Conservation (phyloP, 2,113 vertebrate species). For the Sander lucioperca region DNA sequence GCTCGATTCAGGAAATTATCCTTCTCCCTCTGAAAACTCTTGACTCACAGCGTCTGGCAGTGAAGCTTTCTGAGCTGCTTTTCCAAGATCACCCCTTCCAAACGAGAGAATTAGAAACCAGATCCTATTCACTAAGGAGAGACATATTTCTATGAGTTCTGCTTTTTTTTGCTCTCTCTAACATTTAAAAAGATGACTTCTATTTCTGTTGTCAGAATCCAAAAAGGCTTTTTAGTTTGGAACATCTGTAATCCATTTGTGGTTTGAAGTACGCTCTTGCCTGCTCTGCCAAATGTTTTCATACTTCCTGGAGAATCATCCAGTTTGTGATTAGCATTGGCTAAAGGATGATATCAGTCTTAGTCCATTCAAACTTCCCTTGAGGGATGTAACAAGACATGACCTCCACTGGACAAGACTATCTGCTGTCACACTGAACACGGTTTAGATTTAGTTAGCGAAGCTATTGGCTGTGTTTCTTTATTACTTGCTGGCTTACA, state of each 20-base stretch:
- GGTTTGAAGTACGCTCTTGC: conserved; percentile 57
- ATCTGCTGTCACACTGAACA: conserved; percentile 62
- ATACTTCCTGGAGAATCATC: conserved; percentile 70
- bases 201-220: conserved; percentile 74
- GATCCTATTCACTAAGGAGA: conserved; percentile 61
- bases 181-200: conserved; percentile 57
- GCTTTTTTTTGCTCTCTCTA: neutral
- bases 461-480: conserved; percentile 61
- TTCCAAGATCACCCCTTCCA: conserved; percentile 61
- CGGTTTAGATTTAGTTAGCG: conserved; percentile 60
- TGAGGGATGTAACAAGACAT: conserved; percentile 50
- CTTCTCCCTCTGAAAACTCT: conserved; percentile 59
- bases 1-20: conserved; percentile 65
- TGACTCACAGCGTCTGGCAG: conserved; percentile 70
- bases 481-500: conserved; percentile 57
- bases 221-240: conserved; percentile 68
- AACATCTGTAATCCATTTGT: conserved; percentile 83
- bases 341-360: conserved; percentile 64
- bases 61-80: conserved; percentile 40
- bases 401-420: conserved; percentile 57
- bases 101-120: conserved; percentile 67
- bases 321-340: conserved; percentile 73
- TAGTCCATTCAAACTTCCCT: conserved; percentile 50
- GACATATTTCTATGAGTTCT: conserved; percentile 49
- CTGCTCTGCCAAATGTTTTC: conserved; percentile 75